Conservation (phyloP, 2,113 vertebrate species). For the Tautogolabrus adspersus region DNA sequence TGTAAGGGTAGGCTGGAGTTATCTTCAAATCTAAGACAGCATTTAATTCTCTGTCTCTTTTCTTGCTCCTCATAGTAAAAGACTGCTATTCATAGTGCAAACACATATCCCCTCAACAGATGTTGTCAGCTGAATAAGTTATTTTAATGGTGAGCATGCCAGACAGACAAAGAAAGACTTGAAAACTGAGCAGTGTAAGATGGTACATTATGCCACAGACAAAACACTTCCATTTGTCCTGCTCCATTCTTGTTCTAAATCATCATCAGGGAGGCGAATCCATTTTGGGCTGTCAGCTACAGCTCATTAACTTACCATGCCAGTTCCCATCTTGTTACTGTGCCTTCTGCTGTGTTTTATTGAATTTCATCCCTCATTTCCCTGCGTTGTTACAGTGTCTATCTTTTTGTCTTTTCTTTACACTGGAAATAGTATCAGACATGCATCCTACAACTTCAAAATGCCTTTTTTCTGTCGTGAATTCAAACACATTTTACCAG, state of each 20-base stretch:
- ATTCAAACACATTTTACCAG: background rate
- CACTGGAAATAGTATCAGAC: background rate
- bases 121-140: slow-evolving; percentile 63
- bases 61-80: slow-evolving; percentile 28
- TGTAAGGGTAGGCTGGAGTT: background rate
- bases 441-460: background rate
- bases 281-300: slow-evolving; percentile 31
- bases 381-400: slow-evolving; percentile 21
- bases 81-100: slow-evolving; percentile 43
- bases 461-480: background rate
- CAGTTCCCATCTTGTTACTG: slow-evolving; percentile 31
- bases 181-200: background rate
- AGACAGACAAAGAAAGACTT: slow-evolving; percentile 45
- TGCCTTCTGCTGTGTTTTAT: slow-evolving; percentile 50
- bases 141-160: slow-evolving; percentile 56
- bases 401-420: slow-evolving; percentile 10
- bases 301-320: slow-evolving; percentile 54
- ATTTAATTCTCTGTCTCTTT: background rate
- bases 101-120: slow-evolving; percentile 50
- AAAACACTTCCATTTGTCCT: background rate
- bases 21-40: slow-evolving; percentile 12
- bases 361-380: slow-evolving; percentile 69
- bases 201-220: slow-evolving; percentile 17
- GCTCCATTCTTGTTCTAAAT: slow-evolving; percentile 17
- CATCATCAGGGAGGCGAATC: slow-evolving; percentile 25